Base-by-base conservation (phyloP, 1,140 invertebrate species). In the Octopus sinensis region DNA sequence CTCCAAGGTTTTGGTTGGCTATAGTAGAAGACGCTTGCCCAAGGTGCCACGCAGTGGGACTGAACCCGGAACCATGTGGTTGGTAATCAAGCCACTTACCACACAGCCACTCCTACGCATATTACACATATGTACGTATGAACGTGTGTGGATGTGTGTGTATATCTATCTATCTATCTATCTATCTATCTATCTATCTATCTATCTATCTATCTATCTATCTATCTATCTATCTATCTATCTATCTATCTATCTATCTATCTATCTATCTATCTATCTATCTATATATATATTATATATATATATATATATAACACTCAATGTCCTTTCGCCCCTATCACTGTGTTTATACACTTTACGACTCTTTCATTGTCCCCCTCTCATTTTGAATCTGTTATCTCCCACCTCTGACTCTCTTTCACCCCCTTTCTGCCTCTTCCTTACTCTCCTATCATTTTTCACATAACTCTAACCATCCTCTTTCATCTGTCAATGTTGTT, bases 161-260 rank as follows among this genome's bases (percentile, higher is more conserved):
- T 17, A 62, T 62, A 62, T 62, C 56, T 62, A 62, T 62, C 56
- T 62, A 62, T 62, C 56, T 62, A 62, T 62, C 56, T 62, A 62
- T 62, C 56, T 62, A 62, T 62, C 56, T 62, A 62, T 62, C 17
- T 62, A 6, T 7, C 6, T 62, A 62, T 62, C 6, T 62, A 6
- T 62, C 56, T 62, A 62, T 62, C 56, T 62, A 62, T 62, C 6
- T 62, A 6, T 7, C 6, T 62, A 7, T 62, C 17, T 62, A 7
- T 17, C 56, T 62, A 62, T 62, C 56, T 62, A 62, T 62, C 56
- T 62, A 62, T 62, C 56, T 62, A 62, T 62, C 56, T 62, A 62
- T 62, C 56, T 62, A 62, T 62, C 56, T 62, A 62, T 62, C 56
- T 62, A 62, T 62, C 56, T 62, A 62, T 62, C 56, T 62, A 62